Evolutionary conservation across 2,888 invertebrate species (phyloP).

Genomic region (Drosophila lutescens): DNA sequence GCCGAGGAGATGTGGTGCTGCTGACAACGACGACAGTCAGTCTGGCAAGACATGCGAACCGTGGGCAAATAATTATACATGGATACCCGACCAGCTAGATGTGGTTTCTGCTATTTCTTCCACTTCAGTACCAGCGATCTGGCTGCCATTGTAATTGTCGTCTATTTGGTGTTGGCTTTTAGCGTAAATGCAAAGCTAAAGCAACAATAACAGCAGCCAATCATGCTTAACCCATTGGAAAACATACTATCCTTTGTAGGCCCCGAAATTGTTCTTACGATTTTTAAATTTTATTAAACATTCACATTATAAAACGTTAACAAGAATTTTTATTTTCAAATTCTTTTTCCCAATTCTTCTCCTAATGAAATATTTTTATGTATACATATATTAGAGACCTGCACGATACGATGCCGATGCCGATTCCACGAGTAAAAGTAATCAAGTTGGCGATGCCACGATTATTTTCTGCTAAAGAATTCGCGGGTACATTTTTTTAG

Average conservation of each 20-base stretch:
- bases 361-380: too few species aligned
- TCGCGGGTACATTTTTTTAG: too few species aligned
- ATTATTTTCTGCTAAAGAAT: too few species aligned
- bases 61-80: slow-evolving; percentile 75
- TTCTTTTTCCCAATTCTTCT: too few species aligned
- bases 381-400: too few species aligned
- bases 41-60: slow-evolving; percentile 76
- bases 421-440: too few species aligned
- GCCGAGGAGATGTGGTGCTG: slow-evolving; percentile 9
- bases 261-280: too few species aligned
- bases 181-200: slow-evolving; percentile 66
- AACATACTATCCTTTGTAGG: background rate
- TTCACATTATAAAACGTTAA: too few species aligned
- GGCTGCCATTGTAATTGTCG: slow-evolving; percentile 72
- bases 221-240: slow-evolving; percentile 23
- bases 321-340: too few species aligned
- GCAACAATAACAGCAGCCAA: slow-evolving; percentile 6
- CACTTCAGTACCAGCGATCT: slow-evolving; percentile 7
- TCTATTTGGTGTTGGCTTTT: slow-evolving; percentile 77
- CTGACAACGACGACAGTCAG: slow-evolving; percentile 69
- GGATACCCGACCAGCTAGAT: slow-evolving; percentile 33
- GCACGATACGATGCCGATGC: too few species aligned
- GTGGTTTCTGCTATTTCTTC: slow-evolving; percentile 22
- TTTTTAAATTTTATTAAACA: too few species aligned
- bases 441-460: too few species aligned